Evolutionary conservation across 2,888 invertebrate species (phyloP).

Genomic region (Leptinotarsa haldemani): DNA sequence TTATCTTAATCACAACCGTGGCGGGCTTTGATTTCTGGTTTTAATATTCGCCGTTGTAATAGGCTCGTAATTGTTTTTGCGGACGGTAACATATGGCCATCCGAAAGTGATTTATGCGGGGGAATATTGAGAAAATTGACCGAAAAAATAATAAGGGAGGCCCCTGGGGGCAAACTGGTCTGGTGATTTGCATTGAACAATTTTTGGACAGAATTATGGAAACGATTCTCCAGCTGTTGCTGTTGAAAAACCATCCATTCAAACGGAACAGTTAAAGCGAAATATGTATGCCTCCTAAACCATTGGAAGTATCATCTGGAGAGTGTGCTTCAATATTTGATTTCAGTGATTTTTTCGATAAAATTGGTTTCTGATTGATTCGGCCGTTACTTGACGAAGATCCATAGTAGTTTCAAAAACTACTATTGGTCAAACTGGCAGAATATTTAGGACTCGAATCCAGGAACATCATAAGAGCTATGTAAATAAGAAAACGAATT

Average conservation of each 20-base stretch:
- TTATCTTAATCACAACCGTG: conserved; percentile 62
- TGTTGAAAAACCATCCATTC: neutral
- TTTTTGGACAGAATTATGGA: conserved; percentile 6
- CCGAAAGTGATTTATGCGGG: conserved; percentile 14
- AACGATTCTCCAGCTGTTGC: neutral
- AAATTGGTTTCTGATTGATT: too few species aligned
- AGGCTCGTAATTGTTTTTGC: conserved; percentile 63
- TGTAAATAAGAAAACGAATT: too few species aligned
- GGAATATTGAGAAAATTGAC: conserved; percentile 22
- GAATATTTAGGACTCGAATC: too few species aligned
- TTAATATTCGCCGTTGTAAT: conserved; percentile 62
- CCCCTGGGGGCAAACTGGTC: neutral
- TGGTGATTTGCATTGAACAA: conserved; percentile 6
- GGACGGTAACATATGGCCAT: conserved; percentile 34
- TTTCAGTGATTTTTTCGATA: too few species aligned
- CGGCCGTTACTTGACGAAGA: too few species aligned
- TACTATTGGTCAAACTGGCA: too few species aligned
- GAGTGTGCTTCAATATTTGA: too few species aligned
- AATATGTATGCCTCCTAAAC: too few species aligned
- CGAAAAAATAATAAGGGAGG: conserved; percentile 18
- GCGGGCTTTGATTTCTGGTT: conserved; percentile 63
- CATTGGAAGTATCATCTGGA: too few species aligned
- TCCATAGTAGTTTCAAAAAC: too few species aligned
- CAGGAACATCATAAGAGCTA: too few species aligned
- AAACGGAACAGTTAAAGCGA: too few species aligned